These are phyloP conservation scores for Yponomeuta evonymella DNA, from an alignment of 2,888 invertebrate species.

Conservation along the genomic window DNA sequence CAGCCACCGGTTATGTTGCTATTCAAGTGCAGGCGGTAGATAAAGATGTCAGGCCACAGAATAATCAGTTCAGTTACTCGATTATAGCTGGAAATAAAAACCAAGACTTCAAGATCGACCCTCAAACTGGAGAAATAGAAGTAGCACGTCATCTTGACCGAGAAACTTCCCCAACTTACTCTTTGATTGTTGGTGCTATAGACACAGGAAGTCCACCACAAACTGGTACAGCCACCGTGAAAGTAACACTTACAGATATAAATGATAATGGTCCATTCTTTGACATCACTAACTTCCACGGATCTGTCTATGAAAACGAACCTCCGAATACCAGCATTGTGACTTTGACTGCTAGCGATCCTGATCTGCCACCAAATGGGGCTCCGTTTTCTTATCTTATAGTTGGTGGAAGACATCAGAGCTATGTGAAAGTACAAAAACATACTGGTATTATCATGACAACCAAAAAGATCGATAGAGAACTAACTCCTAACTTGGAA, in stretches of 20 bases:
- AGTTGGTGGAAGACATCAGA: slow-evolving; percentile 86
- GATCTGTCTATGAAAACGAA: slow-evolving; percentile 91
- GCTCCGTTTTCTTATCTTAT: slow-evolving; percentile 91
- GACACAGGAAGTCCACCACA: slow-evolving; percentile 93
- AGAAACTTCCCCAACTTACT: slow-evolving; percentile 85
- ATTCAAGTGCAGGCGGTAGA: slow-evolving; percentile 90
- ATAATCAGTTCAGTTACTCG: slow-evolving; percentile 94
- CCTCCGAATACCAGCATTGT: slow-evolving; percentile 88
- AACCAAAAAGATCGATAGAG: slow-evolving; percentile 87
- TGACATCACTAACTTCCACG: slow-evolving; percentile 81
- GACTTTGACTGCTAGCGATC: slow-evolving; percentile 91
- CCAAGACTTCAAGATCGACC: slow-evolving; percentile 91
- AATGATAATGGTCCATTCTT: slow-evolving; percentile 95
- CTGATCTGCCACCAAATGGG: slow-evolving; percentile 92
- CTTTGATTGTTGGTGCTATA: slow-evolving; percentile 88
- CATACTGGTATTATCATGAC: slow-evolving; percentile 89
- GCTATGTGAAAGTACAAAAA: slow-evolving; percentile 84
- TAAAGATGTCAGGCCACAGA: slow-evolving; percentile 92
- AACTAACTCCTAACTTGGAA: slow-evolving; percentile 84
- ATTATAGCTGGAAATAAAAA: slow-evolving; percentile 89
- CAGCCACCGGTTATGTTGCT: slow-evolving; percentile 82
- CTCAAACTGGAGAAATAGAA: slow-evolving; percentile 89
- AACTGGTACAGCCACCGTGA: slow-evolving; percentile 91
- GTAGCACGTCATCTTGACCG: slow-evolving; percentile 86
- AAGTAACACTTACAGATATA: slow-evolving; percentile 87